phyloP scores from a whole-genome alignment of 2,113 vertebrate species.

The Python bivittatus region DNA sequence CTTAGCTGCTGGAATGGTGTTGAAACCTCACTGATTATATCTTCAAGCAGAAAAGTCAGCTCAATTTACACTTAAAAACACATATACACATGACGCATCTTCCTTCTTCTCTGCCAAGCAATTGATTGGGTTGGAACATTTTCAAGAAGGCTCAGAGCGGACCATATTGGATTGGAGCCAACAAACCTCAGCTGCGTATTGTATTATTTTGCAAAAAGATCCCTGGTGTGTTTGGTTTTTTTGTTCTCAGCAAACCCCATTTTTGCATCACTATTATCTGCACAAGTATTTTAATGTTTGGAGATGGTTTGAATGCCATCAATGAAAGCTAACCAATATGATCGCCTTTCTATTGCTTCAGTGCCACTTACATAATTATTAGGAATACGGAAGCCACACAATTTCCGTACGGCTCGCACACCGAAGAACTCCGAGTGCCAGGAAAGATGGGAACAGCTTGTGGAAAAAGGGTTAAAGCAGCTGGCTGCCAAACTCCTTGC shows the following conservation, averaged over 20 bases:
- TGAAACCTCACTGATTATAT: background rate
- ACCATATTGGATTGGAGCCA: too few species aligned
- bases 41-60: background rate
- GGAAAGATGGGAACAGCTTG: constrained; percentile 64
- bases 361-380: background rate
- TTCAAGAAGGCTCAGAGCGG: background rate
- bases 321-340: background rate
- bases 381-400: constrained; percentile 1
- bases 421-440: constrained; percentile 30
- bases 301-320: background rate
- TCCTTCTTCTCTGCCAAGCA: background rate
- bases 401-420: constrained; percentile 25
- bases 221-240: background rate
- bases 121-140: background rate
- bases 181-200: constrained; percentile 4
- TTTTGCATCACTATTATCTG: background rate
- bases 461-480: constrained; percentile 72
- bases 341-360: background rate
- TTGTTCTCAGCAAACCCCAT: background rate
- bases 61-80: background rate
- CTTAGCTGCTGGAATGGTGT: background rate
- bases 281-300: background rate
- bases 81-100: background rate
- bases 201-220: background rate
- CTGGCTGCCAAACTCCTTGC: constrained; percentile 57